These are phyloP conservation scores for Aphelinus atriplicis DNA, from an alignment of 1,140 invertebrate genomes.

Conservation along the genomic window DNA sequence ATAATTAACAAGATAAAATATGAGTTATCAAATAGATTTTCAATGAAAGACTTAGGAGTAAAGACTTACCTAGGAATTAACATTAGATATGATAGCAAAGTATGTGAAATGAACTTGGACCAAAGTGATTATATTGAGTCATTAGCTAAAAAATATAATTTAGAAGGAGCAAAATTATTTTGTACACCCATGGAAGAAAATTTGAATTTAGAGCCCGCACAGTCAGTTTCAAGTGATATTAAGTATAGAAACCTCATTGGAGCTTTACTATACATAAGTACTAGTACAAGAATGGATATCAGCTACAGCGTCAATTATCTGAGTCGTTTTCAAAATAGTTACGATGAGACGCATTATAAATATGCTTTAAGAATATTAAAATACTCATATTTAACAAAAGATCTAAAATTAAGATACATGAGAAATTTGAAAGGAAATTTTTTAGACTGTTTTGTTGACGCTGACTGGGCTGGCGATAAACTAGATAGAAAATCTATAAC, in stretches of 20 bases:
- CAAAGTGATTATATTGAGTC: constrained; percentile 33
- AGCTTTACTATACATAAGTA: constrained; percentile 2
- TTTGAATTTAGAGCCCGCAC: not conserved
- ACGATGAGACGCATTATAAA: no score
- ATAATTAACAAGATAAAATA: not conserved
- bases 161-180: not conserved
- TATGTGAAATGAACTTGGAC: not conserved
- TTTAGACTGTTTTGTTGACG: constrained; percentile 55
- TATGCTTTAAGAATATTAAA: no score
- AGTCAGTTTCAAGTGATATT: no score
- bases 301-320: constrained; percentile 14
- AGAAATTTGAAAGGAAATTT: no score
- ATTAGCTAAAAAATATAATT: constrained; percentile 27
- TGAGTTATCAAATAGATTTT: not conserved
- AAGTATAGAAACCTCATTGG: no score
- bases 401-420: constrained; percentile 34
- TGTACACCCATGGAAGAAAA: not conserved
- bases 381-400: not conserved
- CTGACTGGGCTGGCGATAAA: constrained; percentile 58
- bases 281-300: constrained; percentile 14
- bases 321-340: no score
- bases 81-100: not conserved
- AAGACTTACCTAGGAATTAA: not conserved
- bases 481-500: constrained; percentile 58
- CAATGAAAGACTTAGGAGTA: constrained; percentile 4